phyloP scores from a whole-genome alignment of 2,888 invertebrate species.

The Perdita meconis region DNA sequence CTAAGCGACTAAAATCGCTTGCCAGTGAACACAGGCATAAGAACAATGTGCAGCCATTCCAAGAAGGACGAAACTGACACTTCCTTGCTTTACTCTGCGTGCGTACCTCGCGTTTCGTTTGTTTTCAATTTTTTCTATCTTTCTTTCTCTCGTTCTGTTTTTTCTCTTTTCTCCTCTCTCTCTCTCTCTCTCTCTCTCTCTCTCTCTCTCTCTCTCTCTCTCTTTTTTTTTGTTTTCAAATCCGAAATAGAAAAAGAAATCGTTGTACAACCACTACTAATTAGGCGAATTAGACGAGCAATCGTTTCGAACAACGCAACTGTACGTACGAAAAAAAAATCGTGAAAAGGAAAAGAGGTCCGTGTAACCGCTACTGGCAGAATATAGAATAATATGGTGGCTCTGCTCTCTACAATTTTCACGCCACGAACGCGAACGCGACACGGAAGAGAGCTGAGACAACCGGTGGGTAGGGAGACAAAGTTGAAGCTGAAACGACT shows the following conservation, averaged over 20 bases:
- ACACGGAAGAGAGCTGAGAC: constrained; percentile 45
- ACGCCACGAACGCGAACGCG: constrained; percentile 68
- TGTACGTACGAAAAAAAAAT: constrained; percentile 32
- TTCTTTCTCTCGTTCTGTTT: background rate
- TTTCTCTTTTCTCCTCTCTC: background rate
- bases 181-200: background rate
- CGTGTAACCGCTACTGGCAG: constrained; percentile 65
- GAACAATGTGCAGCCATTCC: constrained; percentile 77
- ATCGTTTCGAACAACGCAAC: constrained; percentile 15
- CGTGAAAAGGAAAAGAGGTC: constrained; percentile 36
- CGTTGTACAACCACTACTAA: constrained; percentile 38
- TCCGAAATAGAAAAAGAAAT: constrained; percentile 21
- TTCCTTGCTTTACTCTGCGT: constrained; percentile 66
- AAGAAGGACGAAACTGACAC: constrained; percentile 76
- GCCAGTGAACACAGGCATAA: constrained; percentile 62
- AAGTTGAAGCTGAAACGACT: constrained; percentile 27
- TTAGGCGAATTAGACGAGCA: no score
- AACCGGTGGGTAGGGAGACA: constrained; percentile 41
- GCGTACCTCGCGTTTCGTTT: constrained; percentile 60
- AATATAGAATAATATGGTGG: constrained; percentile 79
- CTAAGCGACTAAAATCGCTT: constrained; percentile 61
- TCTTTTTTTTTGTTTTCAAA: background rate
- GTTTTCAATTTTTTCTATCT: constrained; percentile 46
- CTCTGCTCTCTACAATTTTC: constrained; percentile 75
- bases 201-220: background rate